Evolutionary conservation across 2,797 vertebrate genomes (phyloP).

Genomic region (Coracias cyanogaster): DNA sequence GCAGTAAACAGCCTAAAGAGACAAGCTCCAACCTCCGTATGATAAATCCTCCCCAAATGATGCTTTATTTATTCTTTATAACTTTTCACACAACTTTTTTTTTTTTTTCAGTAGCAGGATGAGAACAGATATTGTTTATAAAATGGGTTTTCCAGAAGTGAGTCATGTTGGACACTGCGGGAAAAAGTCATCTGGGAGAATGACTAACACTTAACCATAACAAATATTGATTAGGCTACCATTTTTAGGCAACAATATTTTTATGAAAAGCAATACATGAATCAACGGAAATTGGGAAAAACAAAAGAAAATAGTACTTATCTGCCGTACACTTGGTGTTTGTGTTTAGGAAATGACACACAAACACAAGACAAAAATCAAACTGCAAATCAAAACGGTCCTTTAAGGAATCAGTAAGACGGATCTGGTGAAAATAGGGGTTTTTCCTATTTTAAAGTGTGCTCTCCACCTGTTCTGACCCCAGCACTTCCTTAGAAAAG

Average conservation of each 20-base stretch:
- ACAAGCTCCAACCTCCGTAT: neutral
- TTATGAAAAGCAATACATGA: slow-evolving; percentile 1
- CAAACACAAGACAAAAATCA: neutral
- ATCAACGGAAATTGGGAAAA: neutral
- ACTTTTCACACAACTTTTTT: neutral
- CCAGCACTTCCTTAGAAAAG: neutral
- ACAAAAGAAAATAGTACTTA: neutral
- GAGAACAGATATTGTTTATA: neutral
- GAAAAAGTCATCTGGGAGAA: neutral
- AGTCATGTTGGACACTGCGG: neutral
- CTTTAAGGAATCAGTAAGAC: neutral
- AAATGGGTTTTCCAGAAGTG: neutral
- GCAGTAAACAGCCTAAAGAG: neutral
- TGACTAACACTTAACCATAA: slow-evolving; percentile 7
- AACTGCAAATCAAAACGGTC: neutral
- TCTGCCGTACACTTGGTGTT: neutral
- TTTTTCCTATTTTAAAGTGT: neutral
- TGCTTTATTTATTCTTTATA: neutral
- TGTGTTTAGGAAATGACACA: neutral
- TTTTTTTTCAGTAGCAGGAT: neutral
- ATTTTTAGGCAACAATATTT: slow-evolving; percentile 25
- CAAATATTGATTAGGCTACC: neutral
- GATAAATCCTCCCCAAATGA: neutral
- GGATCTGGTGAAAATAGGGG: neutral
- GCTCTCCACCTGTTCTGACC: neutral